Conservation (phyloP, 2,113 vertebrate species). For the Microtus ochrogaster region DNA sequence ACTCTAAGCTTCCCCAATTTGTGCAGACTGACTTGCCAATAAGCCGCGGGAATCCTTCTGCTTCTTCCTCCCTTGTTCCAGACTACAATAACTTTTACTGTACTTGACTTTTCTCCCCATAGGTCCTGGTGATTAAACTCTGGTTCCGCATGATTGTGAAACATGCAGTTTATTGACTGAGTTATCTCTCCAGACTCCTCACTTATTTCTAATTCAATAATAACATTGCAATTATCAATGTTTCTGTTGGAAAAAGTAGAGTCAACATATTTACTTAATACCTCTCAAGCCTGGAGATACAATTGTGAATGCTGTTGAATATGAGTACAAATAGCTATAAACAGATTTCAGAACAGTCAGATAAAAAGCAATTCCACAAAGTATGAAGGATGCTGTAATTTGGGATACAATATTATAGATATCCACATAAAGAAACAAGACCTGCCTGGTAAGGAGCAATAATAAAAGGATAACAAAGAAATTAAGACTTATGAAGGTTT, state of each 20-base stretch:
- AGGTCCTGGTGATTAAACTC: not conserved
- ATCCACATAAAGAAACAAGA: not conserved
- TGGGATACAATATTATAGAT: not conserved
- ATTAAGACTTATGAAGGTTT: not conserved
- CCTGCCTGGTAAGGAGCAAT: not conserved
- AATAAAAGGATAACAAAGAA: not conserved
- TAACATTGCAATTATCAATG: conserved; percentile 5
- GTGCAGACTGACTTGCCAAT: not conserved
- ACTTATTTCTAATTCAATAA: not conserved
- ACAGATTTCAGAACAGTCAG: not conserved
- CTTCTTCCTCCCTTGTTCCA: not conserved
- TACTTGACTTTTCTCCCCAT: not conserved
- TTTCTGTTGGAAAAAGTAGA: not conserved
- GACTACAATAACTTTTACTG: not conserved
- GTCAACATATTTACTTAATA: not conserved
- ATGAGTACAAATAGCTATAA: not conserved
- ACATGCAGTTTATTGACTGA: not conserved
- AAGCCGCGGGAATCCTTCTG: not conserved
- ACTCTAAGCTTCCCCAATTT: not conserved
- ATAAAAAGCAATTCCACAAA: not conserved
- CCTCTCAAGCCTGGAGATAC: not conserved
- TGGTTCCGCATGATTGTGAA: not conserved
- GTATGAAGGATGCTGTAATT: not conserved
- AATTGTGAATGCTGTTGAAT: not conserved
- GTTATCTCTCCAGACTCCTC: not conserved